Evolutionary conservation across 1,140 invertebrate species (phyloP).

Genomic region (Bathynomus jamesi): DNA sequence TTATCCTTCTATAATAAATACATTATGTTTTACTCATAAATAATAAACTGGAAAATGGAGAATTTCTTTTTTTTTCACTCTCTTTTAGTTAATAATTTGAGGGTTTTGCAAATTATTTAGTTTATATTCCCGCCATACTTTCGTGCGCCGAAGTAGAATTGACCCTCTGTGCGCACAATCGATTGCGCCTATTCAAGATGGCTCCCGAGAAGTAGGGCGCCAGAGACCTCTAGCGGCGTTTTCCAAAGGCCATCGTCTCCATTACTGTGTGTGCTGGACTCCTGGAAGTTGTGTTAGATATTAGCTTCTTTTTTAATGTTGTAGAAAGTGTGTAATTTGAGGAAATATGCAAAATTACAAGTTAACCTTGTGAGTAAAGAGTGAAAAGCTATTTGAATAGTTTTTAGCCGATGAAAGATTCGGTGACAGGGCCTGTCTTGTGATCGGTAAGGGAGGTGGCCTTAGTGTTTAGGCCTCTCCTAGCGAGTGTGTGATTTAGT

Average conservation of each 20-base stretch:
- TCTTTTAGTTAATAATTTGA: too few species aligned
- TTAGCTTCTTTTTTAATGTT: conserved; percentile 13
- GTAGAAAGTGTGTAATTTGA: neutral
- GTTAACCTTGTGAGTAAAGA: neutral
- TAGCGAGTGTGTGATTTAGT: conserved; percentile 21
- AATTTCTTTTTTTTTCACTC: too few species aligned
- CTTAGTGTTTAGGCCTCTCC: conserved; percentile 7
- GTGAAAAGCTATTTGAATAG: neutral
- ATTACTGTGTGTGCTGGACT: conserved; percentile 6
- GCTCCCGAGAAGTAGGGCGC: neutral
- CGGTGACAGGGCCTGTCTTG: conserved; percentile 22
- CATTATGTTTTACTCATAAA: too few species aligned
- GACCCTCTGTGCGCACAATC: conserved; percentile 5
- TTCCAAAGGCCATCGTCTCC: neutral
- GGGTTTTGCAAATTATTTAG: too few species aligned
- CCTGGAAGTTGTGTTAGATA: conserved; percentile 3
- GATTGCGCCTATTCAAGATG: conserved; percentile 4
- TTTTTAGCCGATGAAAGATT: conserved; percentile 27
- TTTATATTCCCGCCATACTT: neutral
- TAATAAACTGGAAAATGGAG: too few species aligned
- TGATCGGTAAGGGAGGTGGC: conserved; percentile 7
- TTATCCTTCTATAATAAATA: too few species aligned
- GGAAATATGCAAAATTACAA: conserved; percentile 12
- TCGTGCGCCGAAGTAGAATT: neutral
- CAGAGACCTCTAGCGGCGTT: conserved; percentile 4